Base-by-base conservation (phyloP, 2,888 invertebrate species). In the Choreutis nemorana region DNA sequence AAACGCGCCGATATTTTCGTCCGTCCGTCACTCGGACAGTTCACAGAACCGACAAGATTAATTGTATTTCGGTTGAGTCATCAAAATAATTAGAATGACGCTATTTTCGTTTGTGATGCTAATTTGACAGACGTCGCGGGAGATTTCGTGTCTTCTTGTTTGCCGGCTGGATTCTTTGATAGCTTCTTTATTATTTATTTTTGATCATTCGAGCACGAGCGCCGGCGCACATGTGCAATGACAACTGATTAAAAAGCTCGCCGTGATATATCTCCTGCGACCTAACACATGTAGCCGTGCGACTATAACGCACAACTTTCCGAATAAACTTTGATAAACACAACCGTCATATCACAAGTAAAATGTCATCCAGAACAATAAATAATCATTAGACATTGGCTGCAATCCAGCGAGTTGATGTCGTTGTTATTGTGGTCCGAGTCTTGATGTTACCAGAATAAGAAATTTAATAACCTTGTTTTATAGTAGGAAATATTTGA, bases 21-120 rank as follows among this genome's bases (percentile, higher is more conserved):
- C 71, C 75, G 73, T 73, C 72, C 70, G 64, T 75, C 77, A 73
- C 54, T 68, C 53, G 53, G 75, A 78, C 77, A 78, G 77, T 77
- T 78, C 77, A 75, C 70, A 71, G 77, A 75, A 77, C 59, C 65
- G 58, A 65, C 66, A 71, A 78, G 77, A 78, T 78, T 78, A 75
- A 78, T 78, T 78, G 78, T 78, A 75, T 77, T 75, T 71, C 73
- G 61, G 66, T 75, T 77, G 78, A 78, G 70, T 77, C 77, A 78
- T 77, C 78, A 77, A 77, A 77, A 78, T 78, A 78, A 78, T 78
- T 77, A 77, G 77, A 77, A 78, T 77, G 70, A 72, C 70, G 77
- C 75, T 78, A 78, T 78, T 78, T 73, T 72, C 63, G 77, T 72
- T 66, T 68, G 62, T 67, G 75, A 72, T 75, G 73, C 70, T 77